A percentile compares a stretch with the other conserved stretches of the same genome.
Evolutionary conservation across 2,113 vertebrate species (phyloP).

Genomic region (Fregata magnificens): DNA sequence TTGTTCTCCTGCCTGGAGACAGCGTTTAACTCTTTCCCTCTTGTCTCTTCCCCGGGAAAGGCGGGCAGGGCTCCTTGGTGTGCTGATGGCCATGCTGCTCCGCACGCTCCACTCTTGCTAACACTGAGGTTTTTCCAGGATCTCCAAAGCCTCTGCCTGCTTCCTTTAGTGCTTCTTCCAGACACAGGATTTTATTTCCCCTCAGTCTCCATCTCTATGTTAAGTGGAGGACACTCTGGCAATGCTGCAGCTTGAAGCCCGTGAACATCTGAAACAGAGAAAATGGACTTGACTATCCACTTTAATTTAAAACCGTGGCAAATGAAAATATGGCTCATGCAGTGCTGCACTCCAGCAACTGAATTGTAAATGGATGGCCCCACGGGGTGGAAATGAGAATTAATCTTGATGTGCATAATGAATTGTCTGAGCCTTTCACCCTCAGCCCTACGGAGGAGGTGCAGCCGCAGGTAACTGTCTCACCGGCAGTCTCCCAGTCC

Average conservation of each 20-base stretch:
- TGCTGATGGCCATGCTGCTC: neutral
- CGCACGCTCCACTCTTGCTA: neutral
- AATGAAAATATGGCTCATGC: accelerated
- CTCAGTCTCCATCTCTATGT: neutral
- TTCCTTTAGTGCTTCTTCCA: neutral
- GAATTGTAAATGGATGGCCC: accelerated
- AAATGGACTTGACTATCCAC: neutral
- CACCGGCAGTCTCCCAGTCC: neutral
- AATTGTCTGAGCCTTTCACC: neutral
- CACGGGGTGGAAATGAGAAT: neutral
- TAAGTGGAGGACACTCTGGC: accelerated
- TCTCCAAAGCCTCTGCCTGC: neutral
- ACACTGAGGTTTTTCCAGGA: neutral
- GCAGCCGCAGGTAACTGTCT: neutral
- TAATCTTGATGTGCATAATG: accelerated
- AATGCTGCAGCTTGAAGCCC: accelerated
- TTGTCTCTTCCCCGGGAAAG: neutral
- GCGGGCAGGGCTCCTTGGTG: neutral
- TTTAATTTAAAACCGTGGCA: neutral
- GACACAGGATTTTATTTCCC: accelerated
- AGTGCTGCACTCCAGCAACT: neutral
- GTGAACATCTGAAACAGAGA: accelerated
- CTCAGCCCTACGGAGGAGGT: neutral
- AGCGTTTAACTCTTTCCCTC: slow-evolving; percentile 30
- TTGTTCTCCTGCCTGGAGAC: slow-evolving; percentile 37